A percentile compares a stretch with the other conserved stretches of the same genome.
These are phyloP conservation scores for Taurulus bubalis DNA, from an alignment of 2,113 vertebrate species.

Conservation along the genomic window DNA sequence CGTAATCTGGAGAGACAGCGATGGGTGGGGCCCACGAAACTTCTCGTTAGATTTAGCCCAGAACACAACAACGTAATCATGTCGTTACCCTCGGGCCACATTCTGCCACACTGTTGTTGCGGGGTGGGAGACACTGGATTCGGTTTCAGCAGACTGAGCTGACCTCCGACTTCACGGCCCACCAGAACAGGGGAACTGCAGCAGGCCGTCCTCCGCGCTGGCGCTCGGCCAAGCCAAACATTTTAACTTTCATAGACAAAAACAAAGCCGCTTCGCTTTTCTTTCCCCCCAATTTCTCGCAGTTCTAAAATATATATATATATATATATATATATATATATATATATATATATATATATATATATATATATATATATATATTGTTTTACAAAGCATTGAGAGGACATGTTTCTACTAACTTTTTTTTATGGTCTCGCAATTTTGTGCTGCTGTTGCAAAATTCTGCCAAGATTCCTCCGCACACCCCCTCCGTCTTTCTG, in stretches of 20 bases:
- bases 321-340: no score
- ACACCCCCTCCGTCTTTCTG: conserved; percentile 63
- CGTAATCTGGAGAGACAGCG: conserved; percentile 62
- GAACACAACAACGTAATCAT: conserved; percentile 70
- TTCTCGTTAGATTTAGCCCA: conserved; percentile 65
- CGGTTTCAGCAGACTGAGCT: conserved; percentile 74
- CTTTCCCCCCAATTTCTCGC: conserved; percentile 50
- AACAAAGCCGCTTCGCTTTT: conserved; percentile 69
- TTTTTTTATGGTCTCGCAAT: conserved; percentile 36
- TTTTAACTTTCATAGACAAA: conserved; percentile 74
- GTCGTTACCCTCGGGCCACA: conserved; percentile 61
- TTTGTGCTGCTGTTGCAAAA: conserved; percentile 70
- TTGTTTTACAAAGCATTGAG: conserved; percentile 49
- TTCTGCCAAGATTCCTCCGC: conserved; percentile 50
- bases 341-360: no score
- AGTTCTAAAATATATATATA: conserved; percentile 48
- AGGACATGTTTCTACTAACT: conserved; percentile 50
- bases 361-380: no score
- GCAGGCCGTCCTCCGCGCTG: conserved; percentile 60
- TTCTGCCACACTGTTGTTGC: conserved; percentile 70
- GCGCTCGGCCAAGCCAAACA: conserved; percentile 74
- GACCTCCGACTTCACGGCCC: conserved; percentile 64
- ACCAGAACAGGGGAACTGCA: conserved; percentile 67
- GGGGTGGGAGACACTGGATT: conserved; percentile 69
- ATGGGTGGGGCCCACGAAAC: conserved; percentile 41